Percentiles rank a stretch among this genome's conserved stretches.
phyloP scores from a whole-genome alignment of 2,888 invertebrate genomes.

The Trissolcus brochymenae region DNA sequence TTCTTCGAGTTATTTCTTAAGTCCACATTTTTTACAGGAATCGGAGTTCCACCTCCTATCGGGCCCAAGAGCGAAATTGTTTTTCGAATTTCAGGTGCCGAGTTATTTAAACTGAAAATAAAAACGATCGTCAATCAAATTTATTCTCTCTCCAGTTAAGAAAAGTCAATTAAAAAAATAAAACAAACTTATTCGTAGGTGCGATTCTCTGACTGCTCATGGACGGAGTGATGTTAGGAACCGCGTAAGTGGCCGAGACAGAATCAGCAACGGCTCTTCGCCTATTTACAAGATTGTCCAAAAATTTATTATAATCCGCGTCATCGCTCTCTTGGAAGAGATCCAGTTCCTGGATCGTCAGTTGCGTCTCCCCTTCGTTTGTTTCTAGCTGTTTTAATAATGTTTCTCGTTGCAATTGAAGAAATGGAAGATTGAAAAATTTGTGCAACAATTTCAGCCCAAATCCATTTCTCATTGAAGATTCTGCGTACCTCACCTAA shows the following conservation, averaged over 20 bases:
- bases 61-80: constrained; percentile 70
- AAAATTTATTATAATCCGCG: constrained; percentile 84
- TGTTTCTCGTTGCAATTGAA: constrained; percentile 91
- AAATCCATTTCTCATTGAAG: constrained; percentile 97
- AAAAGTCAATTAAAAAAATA: background rate
- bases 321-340: constrained; percentile 87
- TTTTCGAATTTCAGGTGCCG: constrained; percentile 61
- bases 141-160: background rate
- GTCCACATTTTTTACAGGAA: constrained; percentile 71
- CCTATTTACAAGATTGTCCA: constrained; percentile 85
- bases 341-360: constrained; percentile 86
- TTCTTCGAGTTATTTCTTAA: constrained; percentile 65
- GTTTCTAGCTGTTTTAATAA: constrained; percentile 89
- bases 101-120: constrained; percentile 33
- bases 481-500: constrained; percentile 89
- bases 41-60: constrained; percentile 74
- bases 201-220: constrained; percentile 67
- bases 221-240: constrained; percentile 69
- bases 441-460: constrained; percentile 94
- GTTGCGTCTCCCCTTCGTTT: constrained; percentile 87
- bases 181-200: constrained; percentile 51
- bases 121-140: background rate
- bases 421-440: constrained; percentile 95
- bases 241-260: constrained; percentile 77
- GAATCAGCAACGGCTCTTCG: constrained; percentile 85